Base-by-base conservation (phyloP, 2,888 invertebrate species). In the Prenolepis imparis region DNA sequence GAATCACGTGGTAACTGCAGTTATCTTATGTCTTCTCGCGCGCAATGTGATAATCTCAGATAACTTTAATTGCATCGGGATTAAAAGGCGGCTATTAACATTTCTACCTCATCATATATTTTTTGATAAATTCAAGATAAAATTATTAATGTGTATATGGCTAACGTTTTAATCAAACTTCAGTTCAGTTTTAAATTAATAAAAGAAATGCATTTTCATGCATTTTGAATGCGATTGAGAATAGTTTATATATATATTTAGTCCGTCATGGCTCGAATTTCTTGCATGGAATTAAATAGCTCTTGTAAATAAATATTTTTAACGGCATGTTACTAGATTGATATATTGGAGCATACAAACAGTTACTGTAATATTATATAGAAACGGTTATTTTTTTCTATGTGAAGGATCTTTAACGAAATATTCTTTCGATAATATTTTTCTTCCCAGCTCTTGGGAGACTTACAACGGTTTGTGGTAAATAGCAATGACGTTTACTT, bases 401-500 rank as follows among this genome's bases (percentile, higher is more conserved):
- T 8, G 44, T 44, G 24, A 70, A 59, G 59, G 36, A 80, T 80
- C 59, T 80, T 70, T 44, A 72, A 59, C 61, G 64, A 66, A 82
- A 83, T 81, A 86, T 44, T 72, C 75, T 66, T 88, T 73, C 81
- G 61, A 82, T 83, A 85, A 88, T 87, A 85, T 90, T 88, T 86
- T 87, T 74, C 84, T 72, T 78, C n/a, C 28, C 32, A 15, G 24
- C 28, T n/a, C 39, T 67, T 55, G 41, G 70, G 82, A 72, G 68
- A 68, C 77, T 41, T 82, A 82, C 72, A 86, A 82, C 70, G 84
- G 80, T 86, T 75, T 67, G 73, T 82, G 89, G 90, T 87, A 90
- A 90, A 90, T 84, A 90, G 89, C 90, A 86, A 90, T 89, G 89
- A 89, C 89, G 84, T 90, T 90, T 90, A 90, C 88, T 80, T 85